Evolutionary conservation across 2,888 invertebrate species (phyloP), one percentile per base, ranked within the genome.

Genomic region (Patella caerulea): DNA sequence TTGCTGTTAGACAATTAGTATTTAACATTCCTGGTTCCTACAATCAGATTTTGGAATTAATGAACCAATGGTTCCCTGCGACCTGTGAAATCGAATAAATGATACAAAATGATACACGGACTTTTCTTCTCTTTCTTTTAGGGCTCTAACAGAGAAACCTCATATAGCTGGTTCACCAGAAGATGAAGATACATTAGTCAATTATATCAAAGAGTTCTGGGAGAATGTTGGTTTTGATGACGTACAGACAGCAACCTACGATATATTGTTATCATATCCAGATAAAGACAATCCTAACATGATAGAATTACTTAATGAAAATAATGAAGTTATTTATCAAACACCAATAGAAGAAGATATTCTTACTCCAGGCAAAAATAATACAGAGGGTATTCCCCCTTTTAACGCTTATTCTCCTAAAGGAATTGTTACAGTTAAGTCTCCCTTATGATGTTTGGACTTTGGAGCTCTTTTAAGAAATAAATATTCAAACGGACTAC

Each of bases 191-290:
- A 45, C 45, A 45, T 75, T 85, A 7, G 88, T 87, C 12, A 71
- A 83, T 14, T 80, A 75, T 74, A 81, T 89, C 5, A 71, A 75
- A 11, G 70, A 81, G 17, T 56, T 74, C 52, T 89, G 87, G 85
- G 69, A 52, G 52, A 75, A 73, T 2, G 80, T 81, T 73, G 87
- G 87, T 1, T 71, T 89, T 71, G 65, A 65, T 24, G 85, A 86
- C 2, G 87, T 85, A 15, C 80, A 86, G 29, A 77, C 83, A 3
- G 80, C 82, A 11, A 79, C 83, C 0, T 89, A 89, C 79, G 81
- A 88, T 52, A 85, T 88, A 9, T 79, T 89, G n/a, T 84, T 89
- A 45, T 89, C 89, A 14, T 88, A 84, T 74, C 86, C 88, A 11
- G 80, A 88, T 74, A 74, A 74, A 34, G 71, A 79, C 24, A 76